These are phyloP conservation scores for Eptatretus atami DNA, from an alignment of 2,797 vertebrate genomes.

Conservation along the genomic window DNA sequence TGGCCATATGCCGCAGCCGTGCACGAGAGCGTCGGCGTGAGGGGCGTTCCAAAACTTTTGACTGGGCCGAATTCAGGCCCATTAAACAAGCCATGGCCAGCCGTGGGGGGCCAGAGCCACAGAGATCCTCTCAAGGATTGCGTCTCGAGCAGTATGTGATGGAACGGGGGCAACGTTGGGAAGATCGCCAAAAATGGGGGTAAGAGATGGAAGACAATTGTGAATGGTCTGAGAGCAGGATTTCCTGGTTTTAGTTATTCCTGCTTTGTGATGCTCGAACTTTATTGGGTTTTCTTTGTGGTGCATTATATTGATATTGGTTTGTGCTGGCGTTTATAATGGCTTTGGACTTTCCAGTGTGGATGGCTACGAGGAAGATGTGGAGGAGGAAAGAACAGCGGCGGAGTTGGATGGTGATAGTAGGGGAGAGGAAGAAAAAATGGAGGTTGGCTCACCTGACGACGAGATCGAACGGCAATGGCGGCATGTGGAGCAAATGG, in stretches of 20 bases:
- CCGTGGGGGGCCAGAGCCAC: neutral
- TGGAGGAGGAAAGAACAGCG: slow-evolving; percentile 13
- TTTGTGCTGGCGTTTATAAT: too few relatives aligned
- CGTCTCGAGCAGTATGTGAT: slow-evolving; percentile 22
- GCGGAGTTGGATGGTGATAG: too few relatives aligned
- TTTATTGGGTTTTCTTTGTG: too few relatives aligned
- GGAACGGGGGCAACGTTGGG: slow-evolving; percentile 21
- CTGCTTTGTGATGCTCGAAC: too few relatives aligned
- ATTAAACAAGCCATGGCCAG: slow-evolving; percentile 21
- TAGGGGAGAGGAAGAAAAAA: too few relatives aligned
- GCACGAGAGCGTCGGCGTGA: slow-evolving; percentile 52
- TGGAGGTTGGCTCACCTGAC: slow-evolving; percentile 15
- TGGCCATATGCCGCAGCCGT: slow-evolving; percentile 39
- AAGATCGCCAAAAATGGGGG: slow-evolving; percentile 20
- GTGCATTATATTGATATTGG: too few relatives aligned
- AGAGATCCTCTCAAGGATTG: rapidly evolving
- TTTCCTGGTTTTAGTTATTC: too few relatives aligned
- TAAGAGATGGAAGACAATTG: too few relatives aligned
- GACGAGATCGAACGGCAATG: slow-evolving; percentile 79
- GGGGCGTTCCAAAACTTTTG: slow-evolving; percentile 75
- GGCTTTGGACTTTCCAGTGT: slow-evolving; percentile 5
- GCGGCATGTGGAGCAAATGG: slow-evolving; percentile 84
- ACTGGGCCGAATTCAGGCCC: slow-evolving; percentile 67
- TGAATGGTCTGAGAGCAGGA: too few relatives aligned
- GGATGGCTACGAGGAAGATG: slow-evolving; percentile 12